phyloP scores from a whole-genome alignment of 2,797 vertebrate species.

The Macropodus opercularis region DNA sequence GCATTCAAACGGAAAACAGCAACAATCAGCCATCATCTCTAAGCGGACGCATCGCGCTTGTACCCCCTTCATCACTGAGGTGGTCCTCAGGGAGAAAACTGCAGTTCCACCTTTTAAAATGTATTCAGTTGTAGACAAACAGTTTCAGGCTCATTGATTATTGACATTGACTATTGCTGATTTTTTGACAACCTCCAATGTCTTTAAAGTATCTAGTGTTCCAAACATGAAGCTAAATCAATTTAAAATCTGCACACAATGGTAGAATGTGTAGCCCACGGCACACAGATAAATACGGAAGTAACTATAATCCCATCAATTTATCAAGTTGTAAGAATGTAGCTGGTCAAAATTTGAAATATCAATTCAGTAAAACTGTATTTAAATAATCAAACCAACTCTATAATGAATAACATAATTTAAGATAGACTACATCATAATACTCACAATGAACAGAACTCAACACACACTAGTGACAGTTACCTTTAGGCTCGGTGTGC shows the following conservation, averaged over 20 bases:
- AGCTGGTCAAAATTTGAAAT: neutral
- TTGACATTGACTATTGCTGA: neutral
- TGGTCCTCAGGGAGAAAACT: conserved; percentile 9
- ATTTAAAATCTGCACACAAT: neutral
- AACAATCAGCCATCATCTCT: conserved; percentile 13
- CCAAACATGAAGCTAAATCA: neutral
- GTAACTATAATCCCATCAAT: conserved; percentile 7
- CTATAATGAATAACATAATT: neutral
- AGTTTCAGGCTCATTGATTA: neutral
- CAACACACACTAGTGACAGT: conserved; percentile 13
- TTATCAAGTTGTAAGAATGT: neutral
- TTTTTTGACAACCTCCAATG: neutral
- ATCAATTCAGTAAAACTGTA: neutral
- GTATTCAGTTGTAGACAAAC: conserved; percentile 4
- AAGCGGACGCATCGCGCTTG: neutral
- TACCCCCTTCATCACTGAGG: conserved; percentile 15
- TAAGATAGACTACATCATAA: neutral
- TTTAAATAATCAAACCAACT: conserved; percentile 25
- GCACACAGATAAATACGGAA: conserved; percentile 19
- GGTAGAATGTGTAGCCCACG: neutral
- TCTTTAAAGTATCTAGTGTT: conserved; percentile 6
- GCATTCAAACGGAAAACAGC: conserved; percentile 32
- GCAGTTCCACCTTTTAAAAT: too few relatives aligned
- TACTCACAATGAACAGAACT: conserved; percentile 18
- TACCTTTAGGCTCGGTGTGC: neutral